phyloP scores from a whole-genome alignment of 2,797 vertebrate genomes.

The Etheostoma perlongum region DNA sequence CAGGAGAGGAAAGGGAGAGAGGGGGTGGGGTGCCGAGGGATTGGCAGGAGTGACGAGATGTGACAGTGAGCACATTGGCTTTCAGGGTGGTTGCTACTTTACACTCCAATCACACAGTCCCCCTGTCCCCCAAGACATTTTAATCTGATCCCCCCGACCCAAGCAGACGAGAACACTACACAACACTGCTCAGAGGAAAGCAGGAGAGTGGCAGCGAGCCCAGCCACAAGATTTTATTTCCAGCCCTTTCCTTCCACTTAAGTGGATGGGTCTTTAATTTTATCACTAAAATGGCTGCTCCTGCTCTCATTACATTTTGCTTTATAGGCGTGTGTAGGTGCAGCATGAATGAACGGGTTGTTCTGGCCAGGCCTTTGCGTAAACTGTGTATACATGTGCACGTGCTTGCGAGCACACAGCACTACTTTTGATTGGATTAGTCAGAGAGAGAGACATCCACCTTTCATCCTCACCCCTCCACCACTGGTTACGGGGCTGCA shows the following conservation, averaged over 20 bases:
- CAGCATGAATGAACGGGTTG: slow-evolving; percentile 45
- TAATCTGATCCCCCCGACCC: slow-evolving; percentile 78
- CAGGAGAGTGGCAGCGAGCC: slow-evolving; percentile 3
- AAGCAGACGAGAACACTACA: slow-evolving; percentile 48
- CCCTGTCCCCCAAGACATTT: slow-evolving; percentile 76
- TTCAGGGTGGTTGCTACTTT: slow-evolving; percentile 77
- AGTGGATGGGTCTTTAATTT: slow-evolving; percentile 70
- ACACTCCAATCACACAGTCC: slow-evolving; percentile 82
- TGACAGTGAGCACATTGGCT: slow-evolving; percentile 81
- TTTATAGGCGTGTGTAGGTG: slow-evolving; percentile 40
- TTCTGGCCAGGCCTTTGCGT: slow-evolving; percentile 8
- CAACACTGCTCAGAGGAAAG: slow-evolving; percentile 42
- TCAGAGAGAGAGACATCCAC: slow-evolving; percentile 76
- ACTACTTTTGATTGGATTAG: slow-evolving; percentile 82
- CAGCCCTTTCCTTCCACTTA: slow-evolving; percentile 55
- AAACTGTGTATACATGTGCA: slow-evolving; percentile 36
- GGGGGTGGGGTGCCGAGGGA: slow-evolving; percentile 57
- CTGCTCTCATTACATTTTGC: slow-evolving; percentile 62
- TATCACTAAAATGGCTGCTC: slow-evolving; percentile 61
- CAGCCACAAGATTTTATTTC: slow-evolving; percentile 43
- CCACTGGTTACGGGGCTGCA: slow-evolving; percentile 64
- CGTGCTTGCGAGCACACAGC: slow-evolving; percentile 26
- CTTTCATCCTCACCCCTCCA: slow-evolving; percentile 66
- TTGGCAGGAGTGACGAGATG: slow-evolving; percentile 79
- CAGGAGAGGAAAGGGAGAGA: slow-evolving; percentile 6